A percentile compares a stretch with the other conserved stretches of the same genome.
These are phyloP conservation scores for Antennarius maculatus DNA, from an alignment of 2,797 vertebrate species.

Conservation along the genomic window DNA sequence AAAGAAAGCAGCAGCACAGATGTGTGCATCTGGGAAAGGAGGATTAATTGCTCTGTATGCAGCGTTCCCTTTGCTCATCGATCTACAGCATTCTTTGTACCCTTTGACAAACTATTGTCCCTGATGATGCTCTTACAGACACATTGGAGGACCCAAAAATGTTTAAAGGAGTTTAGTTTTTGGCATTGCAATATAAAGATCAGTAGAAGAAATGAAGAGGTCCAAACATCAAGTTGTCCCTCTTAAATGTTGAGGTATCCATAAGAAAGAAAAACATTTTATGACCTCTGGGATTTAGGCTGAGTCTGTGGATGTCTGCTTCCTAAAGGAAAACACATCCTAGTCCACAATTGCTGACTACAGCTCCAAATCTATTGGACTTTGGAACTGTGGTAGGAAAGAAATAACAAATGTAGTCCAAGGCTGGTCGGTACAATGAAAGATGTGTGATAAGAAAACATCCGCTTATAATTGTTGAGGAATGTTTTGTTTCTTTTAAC, in stretches of 20 bases:
- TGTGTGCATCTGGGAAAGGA: constrained; percentile 78
- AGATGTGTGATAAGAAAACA: constrained; percentile 11
- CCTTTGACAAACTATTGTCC: constrained; percentile 16
- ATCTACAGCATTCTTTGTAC: constrained; percentile 58
- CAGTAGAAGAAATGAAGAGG: neutral
- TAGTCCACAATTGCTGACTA: constrained; percentile 44
- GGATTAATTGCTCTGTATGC: constrained; percentile 46
- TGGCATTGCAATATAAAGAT: neutral
- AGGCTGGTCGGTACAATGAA: neutral
- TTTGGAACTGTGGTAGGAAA: constrained; percentile 2
- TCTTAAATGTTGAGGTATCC: neutral
- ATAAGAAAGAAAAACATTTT: neutral
- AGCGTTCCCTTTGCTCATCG: constrained; percentile 55
- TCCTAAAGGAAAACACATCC: constrained; percentile 15
- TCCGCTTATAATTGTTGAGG: constrained; percentile 4
- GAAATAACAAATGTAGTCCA: constrained; percentile 7
- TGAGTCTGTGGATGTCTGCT: neutral
- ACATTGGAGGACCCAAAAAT: neutral
- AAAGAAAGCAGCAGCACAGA: constrained; percentile 68
- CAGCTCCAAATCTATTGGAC: constrained; percentile 29
- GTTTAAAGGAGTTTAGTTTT: neutral
- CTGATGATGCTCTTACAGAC: neutral
- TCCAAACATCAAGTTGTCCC: neutral
- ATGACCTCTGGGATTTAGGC: constrained; percentile 16
- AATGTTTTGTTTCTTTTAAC: constrained; percentile 8